Conservation (phyloP, 2,797 vertebrate species). For the Tragopan temminckii region DNA sequence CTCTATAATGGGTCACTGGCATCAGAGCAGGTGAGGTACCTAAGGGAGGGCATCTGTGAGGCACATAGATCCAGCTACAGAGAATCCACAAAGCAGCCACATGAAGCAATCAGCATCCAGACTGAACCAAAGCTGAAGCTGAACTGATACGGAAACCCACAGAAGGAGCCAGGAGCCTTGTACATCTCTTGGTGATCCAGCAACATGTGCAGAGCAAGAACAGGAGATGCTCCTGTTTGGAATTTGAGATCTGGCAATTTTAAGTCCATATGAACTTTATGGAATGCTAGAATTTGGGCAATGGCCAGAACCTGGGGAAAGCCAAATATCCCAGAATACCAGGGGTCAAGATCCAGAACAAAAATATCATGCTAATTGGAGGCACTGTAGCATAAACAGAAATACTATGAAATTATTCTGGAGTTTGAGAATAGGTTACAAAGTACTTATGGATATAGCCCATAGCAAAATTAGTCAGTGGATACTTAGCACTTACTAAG, state of each 20-base stretch:
- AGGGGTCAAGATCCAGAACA: neutral
- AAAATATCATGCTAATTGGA: neutral
- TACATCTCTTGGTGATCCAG: neutral
- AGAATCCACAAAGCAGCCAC: neutral
- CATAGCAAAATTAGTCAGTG: neutral
- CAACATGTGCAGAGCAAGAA: rapidly evolving
- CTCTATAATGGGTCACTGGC: rapidly evolving
- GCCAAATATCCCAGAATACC: neutral
- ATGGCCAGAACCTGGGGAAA: neutral
- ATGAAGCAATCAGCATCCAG: neutral
- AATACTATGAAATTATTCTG: neutral
- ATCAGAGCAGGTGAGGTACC: neutral
- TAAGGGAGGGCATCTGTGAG: neutral
- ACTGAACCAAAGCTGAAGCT: neutral
- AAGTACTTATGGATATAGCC: neutral
- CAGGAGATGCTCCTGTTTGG: neutral
- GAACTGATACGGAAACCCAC: rapidly evolving
- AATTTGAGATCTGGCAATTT: neutral
- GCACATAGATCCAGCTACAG: neutral
- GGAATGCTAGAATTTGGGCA: neutral
- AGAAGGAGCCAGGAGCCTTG: neutral
- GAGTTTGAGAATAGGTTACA: neutral
- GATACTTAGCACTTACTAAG: conserved; percentile 4
- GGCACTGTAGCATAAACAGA: neutral
- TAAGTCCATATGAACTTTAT: neutral